Evolutionary conservation across 2,888 invertebrate species (phyloP).

Genomic region (Lasioglossum villosulum): DNA sequence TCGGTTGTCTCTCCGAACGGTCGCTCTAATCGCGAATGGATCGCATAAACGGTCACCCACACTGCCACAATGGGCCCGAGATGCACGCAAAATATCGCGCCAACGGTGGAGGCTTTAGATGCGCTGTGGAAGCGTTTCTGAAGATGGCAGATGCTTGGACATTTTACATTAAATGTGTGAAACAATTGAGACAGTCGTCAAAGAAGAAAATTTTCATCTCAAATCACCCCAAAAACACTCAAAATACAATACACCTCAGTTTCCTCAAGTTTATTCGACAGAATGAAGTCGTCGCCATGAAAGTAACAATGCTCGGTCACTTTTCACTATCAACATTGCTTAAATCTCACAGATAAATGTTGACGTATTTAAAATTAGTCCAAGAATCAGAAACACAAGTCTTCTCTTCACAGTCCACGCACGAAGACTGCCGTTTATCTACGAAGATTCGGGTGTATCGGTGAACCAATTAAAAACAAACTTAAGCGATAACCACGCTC

Average conservation of each 20-base stretch:
- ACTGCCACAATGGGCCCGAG: not conserved
- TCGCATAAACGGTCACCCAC: not conserved
- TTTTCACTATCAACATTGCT: not conserved
- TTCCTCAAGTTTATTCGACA: not conserved
- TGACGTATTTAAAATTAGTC: not conserved
- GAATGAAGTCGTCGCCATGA: not conserved
- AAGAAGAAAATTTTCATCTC: not conserved
- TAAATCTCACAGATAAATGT: not conserved
- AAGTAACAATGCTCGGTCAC: not conserved
- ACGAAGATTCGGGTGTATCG: slow-evolving; percentile 14
- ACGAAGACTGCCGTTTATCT: slow-evolving; percentile 1
- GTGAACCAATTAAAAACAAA: not conserved
- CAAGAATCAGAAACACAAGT: not conserved
- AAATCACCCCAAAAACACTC: too few species aligned
- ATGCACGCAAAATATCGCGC: not conserved
- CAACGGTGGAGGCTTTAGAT: not conserved
- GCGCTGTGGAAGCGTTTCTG: too few species aligned
- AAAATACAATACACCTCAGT: too few species aligned
- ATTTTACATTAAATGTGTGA: not conserved
- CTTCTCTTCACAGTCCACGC: not conserved
- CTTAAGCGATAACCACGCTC: not conserved
- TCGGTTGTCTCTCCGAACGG: not conserved
- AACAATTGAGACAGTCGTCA: too few species aligned
- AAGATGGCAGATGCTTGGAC: too few species aligned
- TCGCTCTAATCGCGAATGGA: not conserved